Evolutionary conservation across 2,888 invertebrate genomes (phyloP), one percentile per base, ranked within the genome.

Genomic region (Zaprionus bogoriensis): DNA sequence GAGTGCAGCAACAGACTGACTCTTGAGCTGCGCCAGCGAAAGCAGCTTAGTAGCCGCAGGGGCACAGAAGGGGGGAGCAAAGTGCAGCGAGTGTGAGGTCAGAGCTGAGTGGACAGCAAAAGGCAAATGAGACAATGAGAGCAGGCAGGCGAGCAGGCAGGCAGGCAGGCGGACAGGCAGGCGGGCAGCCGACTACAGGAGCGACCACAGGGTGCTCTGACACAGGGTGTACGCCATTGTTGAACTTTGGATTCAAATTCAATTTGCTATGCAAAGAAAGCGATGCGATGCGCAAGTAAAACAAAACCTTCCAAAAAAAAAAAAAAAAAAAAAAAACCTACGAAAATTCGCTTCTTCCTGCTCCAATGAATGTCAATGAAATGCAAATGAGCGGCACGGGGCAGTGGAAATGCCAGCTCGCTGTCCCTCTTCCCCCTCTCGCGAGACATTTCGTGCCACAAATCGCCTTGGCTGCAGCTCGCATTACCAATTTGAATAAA

Each of bases 401-500:
- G 17, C 22, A 7, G 3, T 7, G 12, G 14, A 17, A 1, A 1
- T 9, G 14, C 20, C 17, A n/a, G 5, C 17, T 12, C 23, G 12
- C 32, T 14, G 10, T 19, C 10, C 12, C 9, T 1, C 6, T 4
- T 5, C 36, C 14, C 10, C 38, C 1, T 1, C 2, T 1, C 3
- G 12, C 4, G 42, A 20, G 17, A 47, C 17, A 52, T 46, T 54
- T 55, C 22, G 36, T 52, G 62, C 62, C 52, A 64, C 22, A 9
- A 41, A n/a, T 41, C 41, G 41, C 22, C 41, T 41, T 22, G 20
- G 41, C 22, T 54, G 32, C 45, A 61, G 73, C 81, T 87, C 88
- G 72, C 77, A 88, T 89, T 87, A 85, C 86, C 88, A 89, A 87
- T 89, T 88, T 89, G 81, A 89, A 89, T 89, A 89, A 89, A 88